These are phyloP conservation scores for Pseudolycoriella hygida DNA, from an alignment of 2,888 invertebrate genomes.

Conservation along the genomic window DNA sequence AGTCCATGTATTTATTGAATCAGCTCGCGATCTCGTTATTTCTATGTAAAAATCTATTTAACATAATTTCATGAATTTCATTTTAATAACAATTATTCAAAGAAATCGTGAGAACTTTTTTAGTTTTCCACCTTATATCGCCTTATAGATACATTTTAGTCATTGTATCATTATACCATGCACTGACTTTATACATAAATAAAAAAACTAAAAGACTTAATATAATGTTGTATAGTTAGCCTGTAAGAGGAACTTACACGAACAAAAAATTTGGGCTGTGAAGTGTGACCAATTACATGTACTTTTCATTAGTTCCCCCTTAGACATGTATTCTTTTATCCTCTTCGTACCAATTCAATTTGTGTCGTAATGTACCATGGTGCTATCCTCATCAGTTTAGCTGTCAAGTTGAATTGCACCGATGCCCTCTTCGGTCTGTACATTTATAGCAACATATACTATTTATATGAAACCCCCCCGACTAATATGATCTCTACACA, in stretches of 20 bases:
- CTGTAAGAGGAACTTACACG: too few relatives aligned
- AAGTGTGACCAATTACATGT: slow-evolving; percentile 3
- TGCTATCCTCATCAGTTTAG: slow-evolving; percentile 1
- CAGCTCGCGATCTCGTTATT: too few relatives aligned
- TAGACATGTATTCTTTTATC: neutral
- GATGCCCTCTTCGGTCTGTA: neutral
- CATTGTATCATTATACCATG: too few relatives aligned
- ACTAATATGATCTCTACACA: neutral
- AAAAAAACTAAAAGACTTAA: neutral
- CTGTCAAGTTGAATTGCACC: neutral
- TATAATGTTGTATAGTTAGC: too few relatives aligned
- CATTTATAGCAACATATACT: neutral
- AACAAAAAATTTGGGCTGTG: neutral
- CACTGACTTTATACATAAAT: too few relatives aligned
- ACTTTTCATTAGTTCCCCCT: neutral
- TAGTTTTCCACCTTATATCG: neutral
- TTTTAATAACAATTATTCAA: neutral
- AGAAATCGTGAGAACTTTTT: slow-evolving; percentile 1
- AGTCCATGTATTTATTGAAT: too few relatives aligned
- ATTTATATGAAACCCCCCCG: neutral
- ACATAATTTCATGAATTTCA: too few relatives aligned
- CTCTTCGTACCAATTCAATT: slow-evolving; percentile 1
- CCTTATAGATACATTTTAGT: neutral
- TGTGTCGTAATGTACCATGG: neutral
- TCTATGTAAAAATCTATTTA: too few relatives aligned